phyloP scores from a whole-genome alignment of 2,888 invertebrate species.

The Epiblema foenella region DNA sequence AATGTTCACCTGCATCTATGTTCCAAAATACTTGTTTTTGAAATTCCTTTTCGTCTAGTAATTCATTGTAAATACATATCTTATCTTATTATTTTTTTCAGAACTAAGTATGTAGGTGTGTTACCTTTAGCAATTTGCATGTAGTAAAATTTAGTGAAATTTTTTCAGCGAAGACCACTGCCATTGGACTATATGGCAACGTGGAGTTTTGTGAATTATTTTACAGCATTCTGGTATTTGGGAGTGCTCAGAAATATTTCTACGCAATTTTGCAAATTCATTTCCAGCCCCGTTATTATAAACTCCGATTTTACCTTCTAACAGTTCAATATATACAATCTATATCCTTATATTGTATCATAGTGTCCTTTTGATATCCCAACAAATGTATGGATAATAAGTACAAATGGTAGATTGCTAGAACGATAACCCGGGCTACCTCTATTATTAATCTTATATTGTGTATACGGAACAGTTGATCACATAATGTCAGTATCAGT shows the following conservation, averaged over 20 bases:
- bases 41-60: no score
- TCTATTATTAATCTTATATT: background rate
- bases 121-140: background rate
- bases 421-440: background rate
- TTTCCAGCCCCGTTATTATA: background rate
- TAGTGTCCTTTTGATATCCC: background rate
- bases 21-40: no score
- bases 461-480: background rate
- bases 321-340: no score
- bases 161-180: no score
- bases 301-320: no score
- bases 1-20: no score
- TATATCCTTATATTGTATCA: no score
- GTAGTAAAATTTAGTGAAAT: background rate
- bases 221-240: background rate
- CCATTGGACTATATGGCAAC: background rate
- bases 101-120: background rate
- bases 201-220: conserved; percentile 2
- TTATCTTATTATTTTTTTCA: no score
- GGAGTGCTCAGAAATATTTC: background rate
- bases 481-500: background rate
- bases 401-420: background rate
- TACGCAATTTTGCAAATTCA: background rate
- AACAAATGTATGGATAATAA: background rate
- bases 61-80: no score